These are phyloP conservation scores for Megaptera novaeangliae DNA, from an alignment of 2,113 vertebrate species.

Conservation along the genomic window DNA sequence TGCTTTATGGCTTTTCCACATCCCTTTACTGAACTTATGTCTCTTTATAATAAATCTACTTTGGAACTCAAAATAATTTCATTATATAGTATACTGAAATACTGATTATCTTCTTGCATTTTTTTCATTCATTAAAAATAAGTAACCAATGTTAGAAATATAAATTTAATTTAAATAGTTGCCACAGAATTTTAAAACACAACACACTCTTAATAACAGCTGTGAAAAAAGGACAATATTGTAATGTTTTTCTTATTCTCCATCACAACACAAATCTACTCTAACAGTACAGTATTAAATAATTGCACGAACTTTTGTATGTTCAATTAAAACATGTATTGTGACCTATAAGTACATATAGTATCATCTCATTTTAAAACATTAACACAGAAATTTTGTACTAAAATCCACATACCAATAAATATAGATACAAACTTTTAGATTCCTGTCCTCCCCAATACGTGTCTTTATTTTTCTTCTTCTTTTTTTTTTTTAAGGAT, in stretches of 20 bases:
- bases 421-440: neutral
- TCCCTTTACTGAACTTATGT: neutral
- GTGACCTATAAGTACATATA: neutral
- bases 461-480: neutral
- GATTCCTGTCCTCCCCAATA: neutral
- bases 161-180: neutral
- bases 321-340: neutral
- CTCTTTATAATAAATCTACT: neutral
- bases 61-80: neutral
- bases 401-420: neutral
- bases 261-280: neutral
- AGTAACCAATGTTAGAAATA: neutral
- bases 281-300: neutral
- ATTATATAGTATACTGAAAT: neutral
- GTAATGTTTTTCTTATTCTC: neutral
- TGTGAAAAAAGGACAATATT: neutral
- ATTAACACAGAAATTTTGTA: neutral
- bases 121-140: neutral
- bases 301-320: neutral
- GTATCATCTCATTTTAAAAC: conserved; percentile 8
- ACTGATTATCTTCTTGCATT: neutral
- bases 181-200: neutral
- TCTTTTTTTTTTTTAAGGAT: too few species aligned
- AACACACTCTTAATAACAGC: neutral
- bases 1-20: neutral